phyloP scores from a whole-genome alignment of 2,113 vertebrate species.

The Athene noctua region DNA sequence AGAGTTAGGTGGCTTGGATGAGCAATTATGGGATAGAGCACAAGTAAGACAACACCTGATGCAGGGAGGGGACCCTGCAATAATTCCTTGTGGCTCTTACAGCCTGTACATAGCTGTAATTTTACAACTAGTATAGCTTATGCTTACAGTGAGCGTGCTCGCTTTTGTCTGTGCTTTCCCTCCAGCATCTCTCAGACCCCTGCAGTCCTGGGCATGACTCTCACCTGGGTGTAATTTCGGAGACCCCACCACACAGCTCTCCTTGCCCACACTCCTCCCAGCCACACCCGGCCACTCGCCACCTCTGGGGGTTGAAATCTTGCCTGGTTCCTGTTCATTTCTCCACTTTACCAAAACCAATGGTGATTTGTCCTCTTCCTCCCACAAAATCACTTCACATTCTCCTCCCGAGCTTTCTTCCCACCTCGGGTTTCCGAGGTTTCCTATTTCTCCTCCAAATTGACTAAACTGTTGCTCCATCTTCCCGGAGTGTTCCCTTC shows the following conservation, averaged over 20 bases:
- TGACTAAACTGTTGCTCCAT: not conserved
- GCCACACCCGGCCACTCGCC: accelerated
- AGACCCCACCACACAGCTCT: accelerated
- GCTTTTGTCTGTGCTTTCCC: accelerated
- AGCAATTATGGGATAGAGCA: not conserved
- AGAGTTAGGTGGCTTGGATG: not conserved
- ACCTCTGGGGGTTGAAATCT: accelerated
- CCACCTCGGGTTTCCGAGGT: not conserved
- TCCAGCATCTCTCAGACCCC: not conserved
- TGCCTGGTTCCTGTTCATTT: accelerated
- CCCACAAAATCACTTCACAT: accelerated
- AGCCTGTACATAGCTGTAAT: accelerated
- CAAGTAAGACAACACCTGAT: not conserved
- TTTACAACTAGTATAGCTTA: not conserved
- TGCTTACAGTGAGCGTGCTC: accelerated
- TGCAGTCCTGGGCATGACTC: accelerated
- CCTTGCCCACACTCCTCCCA: accelerated
- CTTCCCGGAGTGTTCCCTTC: not conserved
- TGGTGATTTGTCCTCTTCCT: not conserved
- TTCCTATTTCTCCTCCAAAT: not conserved
- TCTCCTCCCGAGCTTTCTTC: not conserved
- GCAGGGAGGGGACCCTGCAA: not conserved
- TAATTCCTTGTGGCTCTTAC: not conserved
- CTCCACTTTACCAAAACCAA: not conserved
- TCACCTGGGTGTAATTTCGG: accelerated